Percentiles rank a stretch among this genome's conserved stretches.
Conservation (phyloP, 2,888 invertebrate species). For the Entomobrya proxima region DNA sequence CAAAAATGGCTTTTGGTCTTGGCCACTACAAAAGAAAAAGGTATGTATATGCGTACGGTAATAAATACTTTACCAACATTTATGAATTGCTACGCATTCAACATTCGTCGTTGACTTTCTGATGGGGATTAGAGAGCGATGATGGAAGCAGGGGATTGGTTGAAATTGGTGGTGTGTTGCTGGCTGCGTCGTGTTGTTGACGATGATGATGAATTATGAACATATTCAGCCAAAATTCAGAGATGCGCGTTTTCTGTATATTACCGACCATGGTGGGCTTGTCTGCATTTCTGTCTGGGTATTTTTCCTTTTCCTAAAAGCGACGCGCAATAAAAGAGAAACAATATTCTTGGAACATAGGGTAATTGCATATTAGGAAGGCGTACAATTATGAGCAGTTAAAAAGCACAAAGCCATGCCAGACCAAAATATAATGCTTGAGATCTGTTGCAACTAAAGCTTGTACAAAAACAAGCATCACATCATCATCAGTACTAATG, state of each 20-base stretch:
- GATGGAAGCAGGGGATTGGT: slow-evolving; percentile 61
- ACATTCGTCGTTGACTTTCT: slow-evolving; percentile 6
- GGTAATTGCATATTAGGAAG: too few relatives aligned
- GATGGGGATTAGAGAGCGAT: slow-evolving; percentile 54
- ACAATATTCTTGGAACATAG: too few relatives aligned
- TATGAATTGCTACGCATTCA: neutral
- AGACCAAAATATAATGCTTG: too few relatives aligned
- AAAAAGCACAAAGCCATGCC: too few relatives aligned
- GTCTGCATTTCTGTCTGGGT: neutral
- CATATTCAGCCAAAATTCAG: too few relatives aligned
- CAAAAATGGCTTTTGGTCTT: too few relatives aligned
- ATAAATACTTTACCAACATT: neutral
- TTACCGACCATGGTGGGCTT: neutral
- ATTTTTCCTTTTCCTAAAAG: neutral
- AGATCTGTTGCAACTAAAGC: too few relatives aligned
- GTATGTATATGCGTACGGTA: neutral
- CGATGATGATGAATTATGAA: neutral
- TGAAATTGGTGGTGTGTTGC: slow-evolving; percentile 69
- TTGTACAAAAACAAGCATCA: too few relatives aligned
- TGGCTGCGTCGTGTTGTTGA: neutral
- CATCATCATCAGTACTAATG: too few relatives aligned
- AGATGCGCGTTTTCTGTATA: neutral
- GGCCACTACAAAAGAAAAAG: too few relatives aligned
- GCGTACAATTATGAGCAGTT: too few relatives aligned
- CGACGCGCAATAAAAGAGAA: neutral